phyloP scores from a whole-genome alignment of 2,113 vertebrate genomes.

The Rana temporaria region DNA sequence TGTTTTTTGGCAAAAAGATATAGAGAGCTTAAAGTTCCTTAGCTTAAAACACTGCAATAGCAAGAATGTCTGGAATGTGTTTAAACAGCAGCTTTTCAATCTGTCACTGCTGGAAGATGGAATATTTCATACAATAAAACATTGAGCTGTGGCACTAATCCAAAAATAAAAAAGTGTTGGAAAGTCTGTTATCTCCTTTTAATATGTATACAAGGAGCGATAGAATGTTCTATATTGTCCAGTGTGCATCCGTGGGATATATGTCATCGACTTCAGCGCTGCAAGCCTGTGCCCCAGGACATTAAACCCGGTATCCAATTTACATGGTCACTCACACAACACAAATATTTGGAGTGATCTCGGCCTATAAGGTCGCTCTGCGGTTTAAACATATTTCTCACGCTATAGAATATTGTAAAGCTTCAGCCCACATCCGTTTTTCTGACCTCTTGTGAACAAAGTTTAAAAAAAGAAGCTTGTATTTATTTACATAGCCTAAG shows the following conservation, averaged over 20 bases:
- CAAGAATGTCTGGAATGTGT: constrained; percentile 31
- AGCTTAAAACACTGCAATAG: neutral
- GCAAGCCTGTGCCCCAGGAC: neutral
- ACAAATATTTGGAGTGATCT: constrained; percentile 36
- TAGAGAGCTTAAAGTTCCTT: neutral
- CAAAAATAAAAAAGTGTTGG: neutral
- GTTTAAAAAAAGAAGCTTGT: neutral
- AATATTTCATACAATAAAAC: neutral
- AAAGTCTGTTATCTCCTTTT: neutral
- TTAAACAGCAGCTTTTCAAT: neutral
- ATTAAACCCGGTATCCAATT: neutral
- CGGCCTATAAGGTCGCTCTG: neutral
- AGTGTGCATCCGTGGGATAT: neutral
- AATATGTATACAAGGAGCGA: neutral
- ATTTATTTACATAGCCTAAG: constrained; percentile 22
- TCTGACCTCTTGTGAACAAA: constrained; percentile 15
- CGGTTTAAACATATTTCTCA: constrained; percentile 44
- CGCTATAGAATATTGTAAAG: constrained; percentile 40
- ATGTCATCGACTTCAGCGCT: neutral
- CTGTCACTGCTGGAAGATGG: neutral
- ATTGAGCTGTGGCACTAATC: neutral
- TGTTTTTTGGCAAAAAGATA: too few relatives aligned
- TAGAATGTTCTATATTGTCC: neutral
- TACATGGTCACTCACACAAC: constrained; percentile 1
- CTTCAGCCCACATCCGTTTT: constrained; percentile 28